These are phyloP conservation scores for Centropus unirufus DNA, from an alignment of 2,113 vertebrate species.

Conservation along the genomic window DNA sequence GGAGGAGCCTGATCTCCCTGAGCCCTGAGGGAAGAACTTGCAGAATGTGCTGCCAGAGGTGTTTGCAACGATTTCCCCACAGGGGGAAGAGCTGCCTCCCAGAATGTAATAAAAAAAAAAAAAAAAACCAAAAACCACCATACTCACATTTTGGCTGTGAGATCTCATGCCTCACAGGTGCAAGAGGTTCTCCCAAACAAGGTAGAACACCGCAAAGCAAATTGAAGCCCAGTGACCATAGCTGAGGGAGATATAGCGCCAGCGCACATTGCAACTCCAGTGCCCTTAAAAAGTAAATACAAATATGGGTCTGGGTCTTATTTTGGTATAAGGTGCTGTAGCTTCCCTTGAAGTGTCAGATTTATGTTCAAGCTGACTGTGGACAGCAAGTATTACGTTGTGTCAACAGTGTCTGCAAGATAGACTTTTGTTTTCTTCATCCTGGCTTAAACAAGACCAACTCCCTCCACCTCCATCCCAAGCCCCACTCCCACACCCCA, in stretches of 20 bases:
- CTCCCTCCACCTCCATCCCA: too few relatives aligned
- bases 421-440: neutral
- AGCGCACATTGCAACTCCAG: fast-evolving
- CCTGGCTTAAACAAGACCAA: neutral
- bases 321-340: neutral
- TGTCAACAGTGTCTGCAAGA: neutral
- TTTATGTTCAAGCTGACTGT: neutral
- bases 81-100: neutral
- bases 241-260: neutral
- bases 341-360: neutral
- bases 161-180: neutral
- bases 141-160: neutral
- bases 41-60: neutral
- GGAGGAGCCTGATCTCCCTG: neutral
- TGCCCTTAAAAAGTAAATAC: neutral
- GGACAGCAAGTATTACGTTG: neutral
- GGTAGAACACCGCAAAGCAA: neutral
- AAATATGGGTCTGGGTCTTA: neutral
- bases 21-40: neutral
- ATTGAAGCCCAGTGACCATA: neutral
- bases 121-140: too few relatives aligned
- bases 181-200: neutral
- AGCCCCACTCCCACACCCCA: neutral
- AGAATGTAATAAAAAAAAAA: too few relatives aligned
- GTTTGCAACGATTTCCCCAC: neutral